These are phyloP conservation scores for Drosophila suzukii DNA, from an alignment of 1,140 invertebrate genomes.

Conservation along the genomic window DNA sequence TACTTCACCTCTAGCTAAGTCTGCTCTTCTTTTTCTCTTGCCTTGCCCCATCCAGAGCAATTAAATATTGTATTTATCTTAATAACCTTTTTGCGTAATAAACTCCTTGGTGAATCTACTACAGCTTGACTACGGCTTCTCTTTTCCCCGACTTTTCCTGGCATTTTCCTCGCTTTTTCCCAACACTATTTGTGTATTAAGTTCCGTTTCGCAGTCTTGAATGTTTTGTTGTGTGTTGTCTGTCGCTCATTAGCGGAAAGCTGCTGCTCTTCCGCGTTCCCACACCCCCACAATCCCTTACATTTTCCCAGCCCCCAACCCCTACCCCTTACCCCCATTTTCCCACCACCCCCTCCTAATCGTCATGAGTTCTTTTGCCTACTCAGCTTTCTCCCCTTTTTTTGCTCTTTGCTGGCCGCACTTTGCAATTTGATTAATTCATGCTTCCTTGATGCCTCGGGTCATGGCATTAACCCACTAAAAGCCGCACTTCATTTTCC, in stretches of 20 bases:
- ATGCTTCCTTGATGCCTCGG: constrained; percentile 49
- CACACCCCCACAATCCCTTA: neutral
- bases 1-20: neutral
- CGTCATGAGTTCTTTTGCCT: constrained; percentile 8
- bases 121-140: neutral
- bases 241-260: constrained; percentile 44
- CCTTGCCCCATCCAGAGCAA: constrained; percentile 13
- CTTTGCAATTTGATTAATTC: constrained; percentile 79
- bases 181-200: constrained; percentile 39
- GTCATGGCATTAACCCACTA: constrained; percentile 38
- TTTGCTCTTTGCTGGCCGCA: constrained; percentile 22
- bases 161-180: neutral
- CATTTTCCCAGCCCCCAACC: neutral
- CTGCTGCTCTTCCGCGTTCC: constrained; percentile 6
- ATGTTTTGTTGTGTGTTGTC: constrained; percentile 29
- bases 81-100: constrained; percentile 52
- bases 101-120: constrained; percentile 26
- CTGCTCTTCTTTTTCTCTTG: neutral
- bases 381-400: constrained; percentile 9
- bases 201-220: constrained; percentile 20
- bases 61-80: constrained; percentile 55
- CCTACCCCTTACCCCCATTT: neutral
- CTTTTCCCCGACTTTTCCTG: constrained; percentile 1
- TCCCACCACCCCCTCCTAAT: constrained; percentile 9
- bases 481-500: neutral